Base-by-base conservation (phyloP, 2,113 vertebrate genomes). In the Corydoras maculifer region DNA sequence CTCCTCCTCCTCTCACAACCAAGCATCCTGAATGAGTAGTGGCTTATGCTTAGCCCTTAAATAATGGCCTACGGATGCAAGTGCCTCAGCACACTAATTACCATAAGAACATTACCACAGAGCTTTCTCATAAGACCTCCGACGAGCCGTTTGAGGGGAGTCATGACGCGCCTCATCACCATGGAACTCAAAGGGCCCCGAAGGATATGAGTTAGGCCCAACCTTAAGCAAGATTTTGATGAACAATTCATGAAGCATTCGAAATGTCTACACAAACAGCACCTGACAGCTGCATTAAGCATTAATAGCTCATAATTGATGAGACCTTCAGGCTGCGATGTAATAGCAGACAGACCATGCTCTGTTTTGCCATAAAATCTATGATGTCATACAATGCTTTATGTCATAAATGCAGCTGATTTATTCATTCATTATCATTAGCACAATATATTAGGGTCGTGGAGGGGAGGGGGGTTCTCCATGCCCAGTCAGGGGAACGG, bases 161-260 rank as follows among this genome's bases (percentile, higher is more conserved):
- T 72, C 60, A 50, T 65, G 68, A 8, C 3, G 11, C 35, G 64
- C 54, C 18, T 53, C 58, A 70, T 35, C 5, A 55, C 43, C 60
- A 15, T 12, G 35, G 15, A 73, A 59, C 35, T 12, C 53, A 54
- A 31, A 49, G 58, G 31, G 25, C 13, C 32, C 57, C 59, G 32
- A 9, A 57, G n/a, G n/a, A 72, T 29, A 53, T 5, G 67, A 54
- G 51, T 64, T 18, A 62, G 51, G 55, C 57, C 31, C 62, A 65
- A 55, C 58, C 60, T 78, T 58, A 62, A 75, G 65, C n/a, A 69
- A 29, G 31, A 57, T 25, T 58, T 6, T 9, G 18, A 29, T 69
- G 59, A 65, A 69, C 58, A 62, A 69, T 64, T 58, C 50, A 63
- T 75, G 25, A 69, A n/a, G 25, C 32, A 53, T 66, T 75, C 51